phyloP scores from a whole-genome alignment of 2,113 vertebrate species.

The Microcebus ravelobensis region DNA sequence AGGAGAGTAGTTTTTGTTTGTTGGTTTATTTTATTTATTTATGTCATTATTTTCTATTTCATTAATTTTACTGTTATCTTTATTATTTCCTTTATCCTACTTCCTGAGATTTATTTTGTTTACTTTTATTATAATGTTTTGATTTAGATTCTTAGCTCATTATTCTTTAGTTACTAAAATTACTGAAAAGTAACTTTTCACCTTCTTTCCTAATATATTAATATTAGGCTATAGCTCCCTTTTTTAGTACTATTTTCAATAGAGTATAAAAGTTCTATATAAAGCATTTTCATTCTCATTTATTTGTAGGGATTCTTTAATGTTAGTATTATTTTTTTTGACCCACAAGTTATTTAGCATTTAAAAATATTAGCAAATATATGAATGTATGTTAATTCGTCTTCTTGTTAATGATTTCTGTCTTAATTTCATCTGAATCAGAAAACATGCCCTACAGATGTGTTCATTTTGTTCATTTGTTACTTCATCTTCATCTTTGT shows the following conservation, averaged over 20 bases:
- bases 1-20: not conserved
- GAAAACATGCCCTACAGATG: not conserved
- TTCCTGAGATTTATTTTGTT: not conserved
- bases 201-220: not conserved
- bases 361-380: not conserved
- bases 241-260: not conserved
- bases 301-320: not conserved
- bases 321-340: not conserved
- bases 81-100: conserved; percentile 5
- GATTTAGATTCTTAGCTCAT: not conserved
- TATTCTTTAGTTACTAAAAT: not conserved
- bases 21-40: not conserved
- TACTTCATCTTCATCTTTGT: not conserved
- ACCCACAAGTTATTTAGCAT: not conserved
- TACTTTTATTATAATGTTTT: not conserved
- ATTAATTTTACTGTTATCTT: not conserved
- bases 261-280: not conserved
- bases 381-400: not conserved
- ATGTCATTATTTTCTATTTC: conserved; percentile 3
- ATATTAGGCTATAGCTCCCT: not conserved
- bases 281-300: not conserved
- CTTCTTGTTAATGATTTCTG: not conserved
- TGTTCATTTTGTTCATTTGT: not conserved
- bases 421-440: not conserved
- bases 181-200: not conserved